Evolutionary conservation across 1,140 invertebrate species (phyloP), one percentile per base, ranked within the genome.

Genomic region (Oryctes rhinoceros): DNA sequence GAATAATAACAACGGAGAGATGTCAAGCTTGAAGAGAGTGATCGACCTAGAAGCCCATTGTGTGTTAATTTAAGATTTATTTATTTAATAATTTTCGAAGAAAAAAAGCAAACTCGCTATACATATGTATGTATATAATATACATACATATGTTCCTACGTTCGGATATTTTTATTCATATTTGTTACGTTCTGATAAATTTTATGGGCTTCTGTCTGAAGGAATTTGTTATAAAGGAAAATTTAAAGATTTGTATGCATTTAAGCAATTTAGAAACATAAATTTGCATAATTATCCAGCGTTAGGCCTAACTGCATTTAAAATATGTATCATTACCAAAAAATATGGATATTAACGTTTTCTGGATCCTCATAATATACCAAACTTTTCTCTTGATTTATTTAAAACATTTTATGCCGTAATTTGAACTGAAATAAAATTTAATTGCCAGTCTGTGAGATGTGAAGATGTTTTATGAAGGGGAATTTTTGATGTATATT

Each of bases 141-240:
- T 15, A 24, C 37, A 30, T 10, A 44, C 5, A 44, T 10, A 44
- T 44, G 5, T 71, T 71, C 35, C 35, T 71, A 71, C 65, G 65
- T 71, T 71, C 65, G 37, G 65, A 71, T 71, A 71, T 30, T 30
- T 30, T 30, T 30, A 30, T 30, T 30, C 39, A 44, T 71, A 35
- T 71, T 71, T 71, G 13, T 71, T 71, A 71, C 65, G 65, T 71
- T 71, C 65, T 71, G 65, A 71, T 71, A 71, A 71, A 71, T 24
- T 71, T 71, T 71, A 71, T 71, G 65, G 20, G 18, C 11, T 71
- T 71, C 65, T 71, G 65, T 71, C 65, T 71, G 7, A 0, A 71
- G 35, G 65, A 71, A 71, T 37, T 37, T 24, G 20, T 71, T 35
- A 71, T 24, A 24, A 30, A 71, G 65, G 30, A 30, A 71, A 71